phyloP scores from a whole-genome alignment of 1,140 invertebrate species.

The Zaprionus lachaisei region DNA sequence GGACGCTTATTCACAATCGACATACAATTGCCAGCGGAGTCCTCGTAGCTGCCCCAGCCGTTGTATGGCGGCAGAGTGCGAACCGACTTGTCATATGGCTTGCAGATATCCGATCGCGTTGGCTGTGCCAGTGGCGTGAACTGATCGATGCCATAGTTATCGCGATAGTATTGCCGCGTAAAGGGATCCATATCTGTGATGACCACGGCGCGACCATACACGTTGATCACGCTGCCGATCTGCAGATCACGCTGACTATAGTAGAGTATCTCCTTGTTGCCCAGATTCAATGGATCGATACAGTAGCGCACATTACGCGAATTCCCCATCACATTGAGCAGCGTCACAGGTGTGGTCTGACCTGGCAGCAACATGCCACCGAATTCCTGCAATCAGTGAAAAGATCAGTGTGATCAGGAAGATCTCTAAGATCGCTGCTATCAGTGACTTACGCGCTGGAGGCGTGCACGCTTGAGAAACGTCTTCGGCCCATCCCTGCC shows the following conservation, averaged over 20 bases:
- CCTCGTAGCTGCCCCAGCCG: constrained; percentile 93
- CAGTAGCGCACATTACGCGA: constrained; percentile 87
- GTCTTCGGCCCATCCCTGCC: constrained; percentile 89
- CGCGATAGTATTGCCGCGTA: constrained; percentile 94
- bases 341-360: constrained; percentile 86
- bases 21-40: constrained; percentile 94
- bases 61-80: constrained; percentile 92
- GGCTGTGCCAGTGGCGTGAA: constrained; percentile 87
- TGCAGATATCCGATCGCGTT: constrained; percentile 78
- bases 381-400: constrained; percentile 56
- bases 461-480: constrained; percentile 90
- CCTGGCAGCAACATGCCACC: constrained; percentile 87
- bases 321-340: constrained; percentile 90
- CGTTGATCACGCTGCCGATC: constrained; percentile 91
- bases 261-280: constrained; percentile 85
- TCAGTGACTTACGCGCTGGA: constrained; percentile 88
- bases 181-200: constrained; percentile 91
- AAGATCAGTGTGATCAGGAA: background rate
- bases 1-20: constrained; percentile 90
- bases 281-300: constrained; percentile 86
- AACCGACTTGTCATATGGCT: constrained; percentile 73
- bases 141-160: constrained; percentile 86
- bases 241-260: constrained; percentile 89
- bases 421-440: background rate
- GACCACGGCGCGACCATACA: constrained; percentile 92